Base-by-base conservation (phyloP, 2,888 invertebrate species). In the Pristionchus maxplancki region DNA sequence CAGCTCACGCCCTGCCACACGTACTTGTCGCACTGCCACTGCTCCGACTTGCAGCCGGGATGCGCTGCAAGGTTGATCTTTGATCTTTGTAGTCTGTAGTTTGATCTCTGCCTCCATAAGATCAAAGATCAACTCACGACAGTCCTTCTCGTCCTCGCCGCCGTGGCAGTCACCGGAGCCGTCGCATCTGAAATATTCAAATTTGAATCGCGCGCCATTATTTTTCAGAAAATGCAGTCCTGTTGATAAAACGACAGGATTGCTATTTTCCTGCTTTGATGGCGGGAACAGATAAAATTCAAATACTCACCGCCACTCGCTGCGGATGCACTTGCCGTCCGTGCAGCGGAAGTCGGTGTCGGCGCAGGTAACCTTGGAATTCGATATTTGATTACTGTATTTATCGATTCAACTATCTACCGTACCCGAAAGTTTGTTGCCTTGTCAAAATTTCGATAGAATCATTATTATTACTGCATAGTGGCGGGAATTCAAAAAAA, bases 1-100 rank as follows among this genome's bases (percentile, higher is more conserved):
- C 98, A 98, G 95, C 97, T 98, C 50, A 98, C 97, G 88, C 97
- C 97, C 96, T 98, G 98, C 96, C 97, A 98, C 93, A 97, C 97
- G 96, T 98, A 98, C 95, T 97, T 97, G 87, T 97, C 97, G 95
- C 98, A 98, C 67, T 97, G 97, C 95, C 97, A 96, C 96, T 98
- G 97, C 88, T 97, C 96, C 20, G 95, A 92, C 93, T 98, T 97
- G 95, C 98, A 98, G 94, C 98, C 97, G 50, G 98, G 98, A 88
- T 98, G 97, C 89, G 97, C 98, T 98, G 96, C 88, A 96, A 95
- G n/a, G 11, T 40, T 34, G 81, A 37, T 50, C 64, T 87, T 58
- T 62, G 78, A 81, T 67, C 58, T 84, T 88, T 48, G 48, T 78
- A 58, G 13, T 15, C 31, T 74, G 48, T 31, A 50, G 6, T 87